Evolutionary conservation across 2,888 invertebrate genomes (phyloP).

Genomic region (Xestia xanthographa): DNA sequence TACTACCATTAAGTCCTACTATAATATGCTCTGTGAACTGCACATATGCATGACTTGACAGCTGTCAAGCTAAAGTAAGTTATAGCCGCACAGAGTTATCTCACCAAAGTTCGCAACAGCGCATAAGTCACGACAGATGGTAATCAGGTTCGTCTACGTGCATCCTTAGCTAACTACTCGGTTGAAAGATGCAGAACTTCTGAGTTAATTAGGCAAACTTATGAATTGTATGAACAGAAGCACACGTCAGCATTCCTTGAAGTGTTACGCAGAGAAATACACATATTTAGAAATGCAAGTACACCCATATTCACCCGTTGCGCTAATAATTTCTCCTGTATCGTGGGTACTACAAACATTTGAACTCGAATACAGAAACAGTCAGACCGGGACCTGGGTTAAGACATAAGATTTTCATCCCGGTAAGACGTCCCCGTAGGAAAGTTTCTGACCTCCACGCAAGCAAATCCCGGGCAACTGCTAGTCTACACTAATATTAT

Average conservation of each 20-base stretch:
- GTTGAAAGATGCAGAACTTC: neutral
- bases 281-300: too few species aligned
- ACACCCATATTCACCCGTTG: too few species aligned
- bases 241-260: too few species aligned
- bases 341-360: too few species aligned
- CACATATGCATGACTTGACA: neutral
- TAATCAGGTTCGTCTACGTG: neutral
- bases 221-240: neutral
- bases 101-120: slow-evolving; percentile 7
- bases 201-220: neutral
- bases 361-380: too few species aligned
- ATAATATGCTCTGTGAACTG: slow-evolving; percentile 17
- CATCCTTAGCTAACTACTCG: neutral
- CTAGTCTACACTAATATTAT: too few species aligned
- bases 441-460: neutral
- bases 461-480: neutral
- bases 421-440: too few species aligned
- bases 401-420: too few species aligned
- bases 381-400: too few species aligned
- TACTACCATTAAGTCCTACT: neutral
- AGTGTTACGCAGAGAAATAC: too few species aligned
- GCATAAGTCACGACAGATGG: slow-evolving; percentile 19
- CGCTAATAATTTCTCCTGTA: too few species aligned
- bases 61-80: slow-evolving; percentile 15
- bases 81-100: neutral